Percentiles rank a stretch among this genome's conserved stretches.
phyloP scores from a whole-genome alignment of 1,140 invertebrate genomes.

The Microvelia longipes region DNA sequence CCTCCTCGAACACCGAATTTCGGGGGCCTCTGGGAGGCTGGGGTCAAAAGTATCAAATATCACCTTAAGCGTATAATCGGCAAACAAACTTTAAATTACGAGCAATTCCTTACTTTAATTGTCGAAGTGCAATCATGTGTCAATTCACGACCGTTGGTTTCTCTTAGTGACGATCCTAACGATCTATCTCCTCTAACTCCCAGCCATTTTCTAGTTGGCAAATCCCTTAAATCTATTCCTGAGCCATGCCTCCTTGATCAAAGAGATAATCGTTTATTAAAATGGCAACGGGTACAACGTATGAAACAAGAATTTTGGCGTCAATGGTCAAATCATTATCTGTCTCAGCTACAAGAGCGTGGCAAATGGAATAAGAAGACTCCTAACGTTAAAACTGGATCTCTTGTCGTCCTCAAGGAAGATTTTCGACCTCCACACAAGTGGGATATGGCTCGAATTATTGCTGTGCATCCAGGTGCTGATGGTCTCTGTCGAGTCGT shows the following conservation, averaged over 20 bases:
- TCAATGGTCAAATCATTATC: constrained; percentile 22
- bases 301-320: constrained; percentile 21
- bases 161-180: too few relatives aligned
- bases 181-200: too few relatives aligned
- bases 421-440: constrained; percentile 21
- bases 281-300: constrained; percentile 19
- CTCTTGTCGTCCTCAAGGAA: constrained; percentile 28
- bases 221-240: too few relatives aligned
- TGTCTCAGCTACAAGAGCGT: constrained; percentile 21
- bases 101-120: too few relatives aligned
- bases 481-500: constrained; percentile 1
- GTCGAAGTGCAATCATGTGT: too few relatives aligned
- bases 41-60: too few relatives aligned
- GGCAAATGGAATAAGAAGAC: constrained; percentile 23
- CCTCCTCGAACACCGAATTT: too few relatives aligned
- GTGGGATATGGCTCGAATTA: constrained; percentile 14
- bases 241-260: constrained; percentile 6
- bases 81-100: too few relatives aligned
- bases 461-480: constrained; percentile 8
- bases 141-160: too few relatives aligned
- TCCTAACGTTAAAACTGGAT: constrained; percentile 19
- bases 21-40: too few relatives aligned
- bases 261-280: constrained; percentile 15
- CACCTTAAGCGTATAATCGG: too few relatives aligned
- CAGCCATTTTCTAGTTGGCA: too few relatives aligned